A percentile compares a stretch with the other conserved stretches of the same genome.
These are phyloP conservation scores for Colinus virginianus DNA, from an alignment of 2,113 vertebrate genomes.

Conservation along the genomic window DNA sequence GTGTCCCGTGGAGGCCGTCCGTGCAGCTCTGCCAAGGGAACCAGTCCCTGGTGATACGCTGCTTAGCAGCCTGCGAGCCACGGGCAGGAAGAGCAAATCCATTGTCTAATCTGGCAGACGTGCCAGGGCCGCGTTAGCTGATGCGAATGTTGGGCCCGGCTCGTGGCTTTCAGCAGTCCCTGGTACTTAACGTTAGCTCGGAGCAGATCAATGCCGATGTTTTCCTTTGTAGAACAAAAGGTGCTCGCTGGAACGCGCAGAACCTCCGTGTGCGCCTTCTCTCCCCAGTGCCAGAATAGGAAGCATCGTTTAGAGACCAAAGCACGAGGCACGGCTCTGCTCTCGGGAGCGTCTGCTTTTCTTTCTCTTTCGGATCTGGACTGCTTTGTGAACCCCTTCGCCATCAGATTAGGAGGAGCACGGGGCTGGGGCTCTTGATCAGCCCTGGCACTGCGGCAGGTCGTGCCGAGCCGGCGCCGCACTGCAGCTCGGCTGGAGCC, in stretches of 20 bases:
- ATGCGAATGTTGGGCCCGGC: not conserved
- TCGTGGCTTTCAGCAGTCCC: not conserved
- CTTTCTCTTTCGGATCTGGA: not conserved
- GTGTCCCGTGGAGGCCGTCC: not conserved
- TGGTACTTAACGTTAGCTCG: not conserved
- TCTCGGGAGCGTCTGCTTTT: not conserved
- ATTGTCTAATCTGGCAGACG: not conserved
- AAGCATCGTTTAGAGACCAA: not conserved
- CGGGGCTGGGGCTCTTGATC: not conserved
- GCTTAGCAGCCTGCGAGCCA: conserved; percentile 21
- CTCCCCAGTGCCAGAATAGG: not conserved
- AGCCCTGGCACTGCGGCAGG: not conserved
- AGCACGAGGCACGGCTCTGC: not conserved
- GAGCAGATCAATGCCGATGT: conserved; percentile 15
- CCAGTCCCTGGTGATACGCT: conserved; percentile 40
- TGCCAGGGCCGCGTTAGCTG: not conserved
- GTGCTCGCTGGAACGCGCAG: not conserved
- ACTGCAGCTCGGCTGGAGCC: not conserved
- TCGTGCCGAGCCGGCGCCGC: not conserved
- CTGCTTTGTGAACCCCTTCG: not conserved
- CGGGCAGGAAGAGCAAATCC: conserved; percentile 37
- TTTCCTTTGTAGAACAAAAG: not conserved
- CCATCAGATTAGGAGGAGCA: not conserved
- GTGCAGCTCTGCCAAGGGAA: not conserved
- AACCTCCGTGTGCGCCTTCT: conserved; percentile 1